A percentile compares a stretch with the other conserved stretches of the same genome.
Conservation (phyloP, 2,113 vertebrate species). For the Sminthopsis crassicaudata region DNA sequence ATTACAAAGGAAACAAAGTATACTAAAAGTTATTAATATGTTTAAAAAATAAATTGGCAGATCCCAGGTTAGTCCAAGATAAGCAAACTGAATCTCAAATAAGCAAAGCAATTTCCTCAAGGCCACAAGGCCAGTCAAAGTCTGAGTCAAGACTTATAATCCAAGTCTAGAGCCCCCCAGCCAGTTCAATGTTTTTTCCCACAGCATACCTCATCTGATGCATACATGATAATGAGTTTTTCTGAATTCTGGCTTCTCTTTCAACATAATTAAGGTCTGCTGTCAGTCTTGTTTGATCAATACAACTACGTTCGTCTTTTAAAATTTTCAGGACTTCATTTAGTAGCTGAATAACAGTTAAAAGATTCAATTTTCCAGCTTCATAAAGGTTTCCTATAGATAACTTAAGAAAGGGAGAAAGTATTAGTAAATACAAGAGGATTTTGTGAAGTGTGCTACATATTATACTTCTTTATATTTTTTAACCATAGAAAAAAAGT, state of each 20-base stretch:
- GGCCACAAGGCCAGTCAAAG: background rate
- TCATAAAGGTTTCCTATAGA: slow-evolving; percentile 88
- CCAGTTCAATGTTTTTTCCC: background rate
- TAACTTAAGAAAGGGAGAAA: slow-evolving; percentile 72
- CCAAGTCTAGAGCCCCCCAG: background rate
- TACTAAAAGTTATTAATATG: background rate
- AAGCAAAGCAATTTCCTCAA: background rate
- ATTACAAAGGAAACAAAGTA: background rate
- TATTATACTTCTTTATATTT: slow-evolving; percentile 4
- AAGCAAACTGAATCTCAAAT: background rate
- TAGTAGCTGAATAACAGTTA: slow-evolving; percentile 88
- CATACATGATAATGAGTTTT: slow-evolving; percentile 75
- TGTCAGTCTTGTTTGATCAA: slow-evolving; percentile 66
- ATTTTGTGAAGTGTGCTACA: background rate
- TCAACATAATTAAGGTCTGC: slow-evolving; percentile 77
- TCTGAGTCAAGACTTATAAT: background rate
- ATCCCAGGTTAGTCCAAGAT: background rate
- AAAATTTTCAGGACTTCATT: slow-evolving; percentile 88
- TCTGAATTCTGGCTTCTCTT: slow-evolving; percentile 72
- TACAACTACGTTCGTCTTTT: slow-evolving; percentile 75
- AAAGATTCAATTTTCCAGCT: slow-evolving; percentile 87
- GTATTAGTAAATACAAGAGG: slow-evolving; percentile 26
- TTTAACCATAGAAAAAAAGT: slow-evolving; percentile 36
- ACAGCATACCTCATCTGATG: slow-evolving; percentile 83
- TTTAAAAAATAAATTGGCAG: background rate